Evolutionary conservation across 2,113 vertebrate species (phyloP), one percentile per base, ranked within the genome.

Genomic region (Xiphias gladius): DNA sequence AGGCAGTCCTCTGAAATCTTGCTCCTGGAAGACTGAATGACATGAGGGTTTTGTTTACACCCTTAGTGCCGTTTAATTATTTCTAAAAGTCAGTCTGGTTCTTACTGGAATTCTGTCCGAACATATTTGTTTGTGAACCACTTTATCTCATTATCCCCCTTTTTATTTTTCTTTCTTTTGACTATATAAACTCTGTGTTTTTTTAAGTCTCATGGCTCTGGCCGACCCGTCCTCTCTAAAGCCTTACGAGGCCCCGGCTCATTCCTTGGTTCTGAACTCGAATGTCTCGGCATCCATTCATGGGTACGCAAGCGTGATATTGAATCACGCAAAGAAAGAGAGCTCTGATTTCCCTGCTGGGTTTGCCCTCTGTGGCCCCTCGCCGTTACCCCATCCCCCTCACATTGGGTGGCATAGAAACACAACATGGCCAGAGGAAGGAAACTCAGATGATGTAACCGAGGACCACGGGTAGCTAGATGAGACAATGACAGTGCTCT

Each of bases 301-400:
- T 89, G 92, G 85, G 85, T 74, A 91, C 88, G 88, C 86, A 90
- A 88, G 90, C 86, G 82, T 92, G 91, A 93, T 91, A 92, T 92
- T 89, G 86, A 93, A 92, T 91, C 89, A 84, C 89, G 91, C 90
- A 92, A 92, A 91, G 86, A 86, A 79, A 84, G 84, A 73, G 73
- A 72, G 87, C 87, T 88, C 80, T 91, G 89, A 93, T 90, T 91
- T 91, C 86, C 88, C 91, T 52, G 52, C 89, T 79, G 89, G 88
- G 84, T 80, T 73, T 89, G 86, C 83, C 85, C 92, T 89, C 88
- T 65, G 66, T 73, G 86, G 80, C 89, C 86, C 68, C 66, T 66
- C 10, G 41, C 80, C 16, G 17, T 30, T 69, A 75, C 39, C 74
- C 69, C 65, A 39, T 74, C 79, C 52, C 75, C 65, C 77, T 78